Evolutionary conservation across 2,113 vertebrate genomes (phyloP), one percentile per base, ranked within the genome.

Genomic region (Labeo catla): DNA sequence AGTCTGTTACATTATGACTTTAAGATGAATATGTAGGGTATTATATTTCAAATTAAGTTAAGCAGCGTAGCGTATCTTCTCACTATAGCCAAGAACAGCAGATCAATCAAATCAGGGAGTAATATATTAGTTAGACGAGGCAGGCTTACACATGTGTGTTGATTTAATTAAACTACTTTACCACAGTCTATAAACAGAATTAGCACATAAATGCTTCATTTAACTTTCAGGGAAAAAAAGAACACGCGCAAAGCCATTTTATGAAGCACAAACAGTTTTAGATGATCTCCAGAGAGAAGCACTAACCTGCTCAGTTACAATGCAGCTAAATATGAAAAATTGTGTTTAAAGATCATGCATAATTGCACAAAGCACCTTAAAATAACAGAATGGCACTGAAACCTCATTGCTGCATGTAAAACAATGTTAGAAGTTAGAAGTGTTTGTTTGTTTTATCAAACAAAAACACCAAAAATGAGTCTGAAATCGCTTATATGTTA

Each of bases 111-210:
- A 66, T 66, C 61, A 66, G 43, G 21, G 57, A 66, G 43, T 47
- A 50, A 81, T 65, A 81, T 50, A 81, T 81, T 45, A 81, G 59
- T 43, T 81, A 47, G n/a, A 52, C 9, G 16, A 68, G 19, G 43
- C 45, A 52, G 43, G 23, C 16, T 68, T 66, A 34, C 57, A 81
- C 78, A 66, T 34, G 8, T 11, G 39, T 13, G 8, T 16, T 65
- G 59, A 66, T 81, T 66, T 81, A 45, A 81, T 81, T 81, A 81
- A 49, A 81, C n/a, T 19, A n/a, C 43, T 34, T 81, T 66, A 66
- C 59, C 39, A 19, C 23, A 65, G 59, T 34, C 43, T 63, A 10
- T 81, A 49, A 65, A 81, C 57, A 82, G 45, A 52, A 70, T 82
- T 36, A 70, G 45, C 39, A 66, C 2, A 23, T 66, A 50, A 49